Evolutionary conservation across 1,140 invertebrate species (phyloP), one percentile per base, ranked within the genome.

Genomic region (Polypedilum vanderplanki): DNA sequence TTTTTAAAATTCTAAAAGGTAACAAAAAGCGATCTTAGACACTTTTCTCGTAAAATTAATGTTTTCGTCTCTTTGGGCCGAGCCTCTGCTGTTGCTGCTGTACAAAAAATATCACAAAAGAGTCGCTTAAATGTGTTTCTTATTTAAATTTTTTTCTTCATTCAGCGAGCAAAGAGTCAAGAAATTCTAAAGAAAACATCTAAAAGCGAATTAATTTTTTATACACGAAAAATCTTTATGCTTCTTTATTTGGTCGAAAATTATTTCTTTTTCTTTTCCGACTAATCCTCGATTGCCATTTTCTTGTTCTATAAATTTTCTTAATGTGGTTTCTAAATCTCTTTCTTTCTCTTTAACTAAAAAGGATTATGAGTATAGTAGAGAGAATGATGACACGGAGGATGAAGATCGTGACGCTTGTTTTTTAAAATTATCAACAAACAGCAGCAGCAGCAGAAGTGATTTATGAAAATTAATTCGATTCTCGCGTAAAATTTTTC

Each of bases 21-120:
- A 57, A 57, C 46, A n/a, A 57, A 57, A 57, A 57, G 46, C 46
- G 46, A 57, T 57, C 46, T 57, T 57, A 57, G 46, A 57, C 46
- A 57, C 46, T 57, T 57, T n/a, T 57, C 46, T 57, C 46, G 46
- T 57, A 57, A 57, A 57, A 57, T 57, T 57, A 57, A 57, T 57
- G 46, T 57, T 57, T 57, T 57, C 46, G 46, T 57, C 46, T 57
- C 24, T 33, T 33, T 33, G 10, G 12, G 12, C 46, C 46, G 46
- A 57, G 46, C 46, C 46, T 46, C 15, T 57, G 46, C 46, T 57
- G 12, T 57, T 57, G 46, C 4, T 57, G 46, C 46, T 12, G 12
- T n/a, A 57, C 46, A 57, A 57, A 57, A 12, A 57, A 15, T 3
- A 33, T 33, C 24, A 33, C 24, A 33, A 33, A 33, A 33, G 24